Evolutionary conservation across 1,140 invertebrate genomes (phyloP).

Genomic region (Bombyx mori): ASM3026992v2 NC_085121.1:575501-576000

Average conservation of each 20-base stretch:
- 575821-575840: no score
- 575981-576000: no score
- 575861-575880: not conserved
- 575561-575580: slow-evolving; percentile 22
- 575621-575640: slow-evolving; percentile 8
- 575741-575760: not conserved
- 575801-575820: not conserved
- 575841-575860: not conserved
- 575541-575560: slow-evolving; percentile 30
- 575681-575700: slow-evolving; percentile 11
- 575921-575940: no score
- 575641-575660: slow-evolving; percentile 19
- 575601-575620: slow-evolving; percentile 31
- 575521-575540: not conserved
- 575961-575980: no score
- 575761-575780: not conserved
- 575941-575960: no score
- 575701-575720: not conserved
- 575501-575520: slow-evolving; percentile 31
- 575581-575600: slow-evolving; percentile 27
- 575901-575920: not conserved
- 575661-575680: slow-evolving; percentile 27
- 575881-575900: not conserved
- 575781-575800: not conserved
- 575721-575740: not conserved